Base-by-base conservation (phyloP, 2,113 vertebrate genomes). In the Arenaria interpres region DNA sequence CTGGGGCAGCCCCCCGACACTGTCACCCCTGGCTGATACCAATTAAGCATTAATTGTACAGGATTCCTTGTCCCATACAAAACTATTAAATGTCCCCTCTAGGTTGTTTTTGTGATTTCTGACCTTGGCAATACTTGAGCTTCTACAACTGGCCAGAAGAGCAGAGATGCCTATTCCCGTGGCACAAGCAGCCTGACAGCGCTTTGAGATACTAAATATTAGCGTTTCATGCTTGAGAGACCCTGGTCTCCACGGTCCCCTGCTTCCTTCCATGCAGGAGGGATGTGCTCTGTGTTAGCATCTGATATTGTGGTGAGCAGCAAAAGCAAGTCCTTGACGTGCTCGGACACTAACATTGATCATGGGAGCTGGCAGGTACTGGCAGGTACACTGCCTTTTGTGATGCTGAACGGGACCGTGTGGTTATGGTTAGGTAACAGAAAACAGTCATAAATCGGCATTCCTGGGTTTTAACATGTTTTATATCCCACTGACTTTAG, bases 1-100 rank as follows among this genome's bases (percentile, higher is more conserved):
- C 43, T 20, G 16, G 39, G 39, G 25, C 46, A 64, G 39, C 48
- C 18, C 22, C 57, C 33, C 6, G 30, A 18, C 46, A 48, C 46
- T 48, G 21, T 22, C 14, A 4, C n/a, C 32, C 19, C 21, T 9
- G 46, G 0, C 45, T 62, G 48, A 1, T 19, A 19, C 1, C 32
- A 41, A 22, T 1, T 25, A 48, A 59, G 45, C 12, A 1, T 32
- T 33, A 3, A 1, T 4, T 14, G 56, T 30, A 3, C 23, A 53
- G 60, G 43, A 30, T 53, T 62, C 41, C 20, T 51, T 41, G 2
- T 62, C 19, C 21, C 53, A 30, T 83, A 79, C 16, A 51, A 12
- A 76, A 37, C 10, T 7, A 7, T 13, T 76, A 15, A 54, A 68
- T 60, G 17, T 35, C 5, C 9, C 8, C 27, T 64, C 27, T 39